Evolutionary conservation across 2,113 vertebrate genomes (phyloP).

Genomic region (Melierax canorus): DNA sequence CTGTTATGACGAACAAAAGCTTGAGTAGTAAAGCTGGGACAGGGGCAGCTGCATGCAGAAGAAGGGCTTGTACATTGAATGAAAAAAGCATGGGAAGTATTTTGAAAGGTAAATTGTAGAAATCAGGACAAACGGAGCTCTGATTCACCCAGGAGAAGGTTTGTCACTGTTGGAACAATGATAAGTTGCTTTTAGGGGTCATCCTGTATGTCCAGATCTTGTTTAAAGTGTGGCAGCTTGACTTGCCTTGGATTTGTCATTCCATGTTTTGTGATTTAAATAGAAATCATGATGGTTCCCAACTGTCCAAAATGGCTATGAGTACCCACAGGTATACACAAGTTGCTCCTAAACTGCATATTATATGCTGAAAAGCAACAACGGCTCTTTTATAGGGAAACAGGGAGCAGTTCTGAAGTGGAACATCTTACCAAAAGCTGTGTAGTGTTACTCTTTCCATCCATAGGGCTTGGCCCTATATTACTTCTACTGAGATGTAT

Average conservation of each 20-base stretch:
- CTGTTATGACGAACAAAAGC: background rate
- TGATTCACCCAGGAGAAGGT: background rate
- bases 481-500: background rate
- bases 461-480: background rate
- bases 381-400: background rate
- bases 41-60: background rate
- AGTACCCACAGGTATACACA: background rate
- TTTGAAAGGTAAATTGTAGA: background rate
- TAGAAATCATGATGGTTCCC: background rate
- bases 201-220: background rate
- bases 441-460: accelerated
- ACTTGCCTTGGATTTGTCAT: background rate
- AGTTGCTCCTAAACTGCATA: background rate
- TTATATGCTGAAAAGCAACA: background rate
- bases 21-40: background rate
- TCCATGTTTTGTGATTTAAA: background rate
- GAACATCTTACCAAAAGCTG: background rate
- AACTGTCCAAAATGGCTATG: background rate
- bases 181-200: background rate
- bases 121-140: background rate
- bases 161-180: background rate
- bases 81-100: background rate
- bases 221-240: background rate
- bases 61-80: background rate
- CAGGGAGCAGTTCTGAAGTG: background rate